These are phyloP conservation scores for Hypsopygia costalis DNA, from an alignment of 2,888 invertebrate species.

Conservation along the genomic window DNA sequence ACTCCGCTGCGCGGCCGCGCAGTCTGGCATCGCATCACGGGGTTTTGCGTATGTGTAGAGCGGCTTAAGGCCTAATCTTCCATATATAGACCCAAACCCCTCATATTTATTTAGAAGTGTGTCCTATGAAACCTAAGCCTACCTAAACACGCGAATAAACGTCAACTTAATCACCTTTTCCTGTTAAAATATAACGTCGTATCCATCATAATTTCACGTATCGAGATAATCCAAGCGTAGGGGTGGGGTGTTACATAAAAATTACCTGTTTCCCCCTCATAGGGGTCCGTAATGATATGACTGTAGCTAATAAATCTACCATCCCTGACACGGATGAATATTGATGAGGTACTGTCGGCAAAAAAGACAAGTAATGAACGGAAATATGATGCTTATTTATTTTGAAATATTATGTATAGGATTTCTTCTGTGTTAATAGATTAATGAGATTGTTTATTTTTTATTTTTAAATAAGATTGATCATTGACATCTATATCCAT, in stretches of 20 bases:
- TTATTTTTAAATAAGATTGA: no score
- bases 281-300: not conserved
- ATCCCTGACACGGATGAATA: constrained; percentile 2
- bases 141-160: no score
- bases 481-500: no score
- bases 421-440: no score
- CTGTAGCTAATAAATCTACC: constrained; percentile 3
- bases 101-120: no score
- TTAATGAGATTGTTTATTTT: no score
- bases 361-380: not conserved
- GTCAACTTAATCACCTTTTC: not conserved
- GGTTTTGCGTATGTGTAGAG: no score
- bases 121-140: no score
- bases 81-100: no score
- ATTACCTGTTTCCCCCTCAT: not conserved
- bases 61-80: no score
- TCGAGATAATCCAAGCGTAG: not conserved
- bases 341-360: not conserved
- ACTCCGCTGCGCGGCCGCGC: no score
- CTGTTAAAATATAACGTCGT: not conserved
- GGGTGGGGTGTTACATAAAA: not conserved
- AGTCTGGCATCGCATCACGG: no score
- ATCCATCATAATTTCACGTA: not conserved
- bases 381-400: not conserved
- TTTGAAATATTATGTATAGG: not conserved